Evolutionary conservation across 2,113 vertebrate species (phyloP).

Genomic region (Cyphomyrus plagiostoma): DNA sequence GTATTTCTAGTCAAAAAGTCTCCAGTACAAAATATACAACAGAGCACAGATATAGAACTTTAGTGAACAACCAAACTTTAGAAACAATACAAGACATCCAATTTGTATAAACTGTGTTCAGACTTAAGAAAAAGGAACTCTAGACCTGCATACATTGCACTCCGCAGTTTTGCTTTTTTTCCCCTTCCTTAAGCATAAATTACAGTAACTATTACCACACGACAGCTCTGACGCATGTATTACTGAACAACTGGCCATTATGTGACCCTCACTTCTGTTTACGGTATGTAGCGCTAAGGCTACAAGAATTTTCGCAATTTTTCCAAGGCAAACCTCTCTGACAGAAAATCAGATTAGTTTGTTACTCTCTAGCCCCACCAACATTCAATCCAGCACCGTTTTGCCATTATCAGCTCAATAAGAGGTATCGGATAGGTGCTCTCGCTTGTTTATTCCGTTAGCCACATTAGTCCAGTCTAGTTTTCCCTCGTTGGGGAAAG

Average conservation of each 20-base stretch:
- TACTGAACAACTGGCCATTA: neutral
- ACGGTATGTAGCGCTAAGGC: neutral
- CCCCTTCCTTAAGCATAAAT: neutral
- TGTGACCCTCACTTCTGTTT: neutral
- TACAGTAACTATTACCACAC: neutral
- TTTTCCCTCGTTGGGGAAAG: neutral
- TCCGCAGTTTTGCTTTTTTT: neutral
- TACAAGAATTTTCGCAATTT: neutral
- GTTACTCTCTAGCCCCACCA: neutral
- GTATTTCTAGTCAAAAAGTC: neutral
- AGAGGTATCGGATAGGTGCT: neutral
- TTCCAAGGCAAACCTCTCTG: neutral
- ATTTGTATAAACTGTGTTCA: neutral
- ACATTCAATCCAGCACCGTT: neutral
- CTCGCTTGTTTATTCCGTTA: neutral
- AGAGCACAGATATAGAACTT: neutral
- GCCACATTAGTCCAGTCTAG: neutral
- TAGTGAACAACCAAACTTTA: neutral
- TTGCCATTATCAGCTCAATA: neutral
- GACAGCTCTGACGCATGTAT: neutral
- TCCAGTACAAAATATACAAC: neutral
- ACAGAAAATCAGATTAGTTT: neutral
- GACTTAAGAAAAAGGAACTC: neutral
- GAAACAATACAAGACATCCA: neutral
- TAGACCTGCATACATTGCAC: neutral